Percentiles rank a stretch among this genome's conserved stretches.
Evolutionary conservation across 1,140 invertebrate genomes (phyloP).

Genomic region (Drosophila trapezifrons): DNA sequence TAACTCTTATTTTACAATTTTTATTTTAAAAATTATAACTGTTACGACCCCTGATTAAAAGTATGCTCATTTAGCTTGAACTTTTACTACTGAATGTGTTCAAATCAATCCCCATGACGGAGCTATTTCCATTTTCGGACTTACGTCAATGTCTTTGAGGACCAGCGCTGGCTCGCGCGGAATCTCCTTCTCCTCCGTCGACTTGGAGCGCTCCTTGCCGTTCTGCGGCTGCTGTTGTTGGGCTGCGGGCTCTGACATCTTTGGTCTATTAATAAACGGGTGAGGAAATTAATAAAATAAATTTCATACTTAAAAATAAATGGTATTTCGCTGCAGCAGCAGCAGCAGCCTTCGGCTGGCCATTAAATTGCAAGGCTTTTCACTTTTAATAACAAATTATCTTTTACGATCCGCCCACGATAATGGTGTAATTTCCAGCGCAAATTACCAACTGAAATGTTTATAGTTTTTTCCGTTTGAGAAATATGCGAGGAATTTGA

Average conservation of each 20-base stretch:
- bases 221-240: conserved; percentile 73
- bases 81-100: background rate
- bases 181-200: conserved; percentile 88
- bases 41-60: no score
- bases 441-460: conserved; percentile 51
- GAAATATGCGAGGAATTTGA: conserved; percentile 53
- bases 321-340: conserved; percentile 37
- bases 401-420: conserved; percentile 31
- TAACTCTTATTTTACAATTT: no score
- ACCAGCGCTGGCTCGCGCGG: conserved; percentile 93
- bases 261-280: conserved; percentile 65
- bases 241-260: conserved; percentile 79
- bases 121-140: conserved; percentile 55
- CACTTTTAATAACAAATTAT: conserved; percentile 38
- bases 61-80: no score
- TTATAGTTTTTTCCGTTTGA: conserved; percentile 44
- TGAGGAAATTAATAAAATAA: conserved; percentile 73
- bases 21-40: no score
- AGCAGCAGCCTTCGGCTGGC: conserved; percentile 38
- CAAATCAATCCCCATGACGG: background rate
- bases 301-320: conserved; percentile 71
- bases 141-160: conserved; percentile 91
- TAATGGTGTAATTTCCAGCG: conserved; percentile 54
- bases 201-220: conserved; percentile 81
- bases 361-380: conserved; percentile 48